These are phyloP conservation scores for Leptinotarsa juncta DNA, from an alignment of 2,888 invertebrate species.

Conservation along the genomic window DNA sequence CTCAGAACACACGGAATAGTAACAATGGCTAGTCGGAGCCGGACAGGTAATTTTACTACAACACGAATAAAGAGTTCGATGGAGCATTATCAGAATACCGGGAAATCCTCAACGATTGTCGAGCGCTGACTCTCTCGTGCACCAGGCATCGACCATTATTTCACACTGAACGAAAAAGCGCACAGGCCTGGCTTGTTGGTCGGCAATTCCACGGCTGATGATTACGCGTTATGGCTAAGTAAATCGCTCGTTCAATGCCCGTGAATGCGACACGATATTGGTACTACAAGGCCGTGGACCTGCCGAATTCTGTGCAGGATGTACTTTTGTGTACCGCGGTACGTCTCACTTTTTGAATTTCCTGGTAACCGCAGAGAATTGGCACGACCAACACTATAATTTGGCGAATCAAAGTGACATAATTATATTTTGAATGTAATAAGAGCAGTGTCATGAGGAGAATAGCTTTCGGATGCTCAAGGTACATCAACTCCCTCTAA, in stretches of 20 bases:
- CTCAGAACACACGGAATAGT: neutral
- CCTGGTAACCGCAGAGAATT: too few species aligned
- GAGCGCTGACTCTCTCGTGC: neutral
- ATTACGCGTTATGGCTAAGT: slow-evolving; percentile 11
- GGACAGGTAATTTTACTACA: slow-evolving; percentile 33
- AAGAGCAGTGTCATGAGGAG: too few species aligned
- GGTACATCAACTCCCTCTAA: too few species aligned
- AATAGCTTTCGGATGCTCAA: too few species aligned
- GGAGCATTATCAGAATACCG: slow-evolving; percentile 32
- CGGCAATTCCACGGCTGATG: slow-evolving; percentile 19
- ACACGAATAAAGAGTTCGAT: slow-evolving; percentile 20
- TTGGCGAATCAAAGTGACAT: too few species aligned
- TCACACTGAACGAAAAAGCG: slow-evolving; percentile 24
- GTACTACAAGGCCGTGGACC: slow-evolving; percentile 25
- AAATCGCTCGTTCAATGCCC: slow-evolving; percentile 18
- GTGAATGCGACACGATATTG: slow-evolving; percentile 10
- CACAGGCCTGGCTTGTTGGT: slow-evolving; percentile 1
- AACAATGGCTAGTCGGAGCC: slow-evolving; percentile 22
- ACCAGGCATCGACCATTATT: slow-evolving; percentile 23
- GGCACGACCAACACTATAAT: too few species aligned
- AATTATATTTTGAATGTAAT: too few species aligned
- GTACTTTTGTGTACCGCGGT: neutral
- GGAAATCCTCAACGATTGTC: slow-evolving; percentile 24
- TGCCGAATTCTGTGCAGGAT: slow-evolving; percentile 13
- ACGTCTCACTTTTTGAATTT: neutral